Percentiles rank a stretch among this genome's conserved stretches.
Conservation (phyloP, 2,888 invertebrate genomes). For the Thereva nobilitata region DNA sequence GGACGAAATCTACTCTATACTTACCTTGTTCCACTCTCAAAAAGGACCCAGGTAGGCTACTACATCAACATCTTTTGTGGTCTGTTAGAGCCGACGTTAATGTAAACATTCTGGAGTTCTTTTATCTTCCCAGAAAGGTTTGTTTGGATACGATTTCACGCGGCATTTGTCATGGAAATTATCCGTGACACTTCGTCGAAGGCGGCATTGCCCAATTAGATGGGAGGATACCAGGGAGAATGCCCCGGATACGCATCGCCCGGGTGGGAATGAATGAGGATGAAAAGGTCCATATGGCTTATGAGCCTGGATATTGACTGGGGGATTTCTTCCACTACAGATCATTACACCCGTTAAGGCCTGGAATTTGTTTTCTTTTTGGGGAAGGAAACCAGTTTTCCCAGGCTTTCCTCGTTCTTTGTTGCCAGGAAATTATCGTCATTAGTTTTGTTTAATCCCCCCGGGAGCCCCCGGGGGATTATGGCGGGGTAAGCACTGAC, state of each 20-base stretch:
- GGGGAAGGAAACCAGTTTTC: too few species aligned
- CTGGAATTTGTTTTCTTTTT: too few species aligned
- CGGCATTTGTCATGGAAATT: conserved; percentile 42
- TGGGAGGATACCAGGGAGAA: background rate
- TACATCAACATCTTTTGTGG: conserved; percentile 12
- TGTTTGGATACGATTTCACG: conserved; percentile 41
- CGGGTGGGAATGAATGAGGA: too few species aligned
- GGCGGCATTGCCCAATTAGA: conserved; percentile 11
- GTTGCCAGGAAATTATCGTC: too few species aligned
- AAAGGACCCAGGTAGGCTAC: background rate
- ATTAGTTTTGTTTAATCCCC: too few species aligned
- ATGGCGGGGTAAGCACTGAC: too few species aligned
- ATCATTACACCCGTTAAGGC: too few species aligned
- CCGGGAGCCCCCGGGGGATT: too few species aligned
- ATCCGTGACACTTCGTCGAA: conserved; percentile 35
- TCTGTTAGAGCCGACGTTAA: conserved; percentile 18
- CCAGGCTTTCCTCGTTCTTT: too few species aligned
- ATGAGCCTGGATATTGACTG: too few species aligned
- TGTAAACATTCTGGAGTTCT: conserved; percentile 36
- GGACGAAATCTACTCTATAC: background rate
- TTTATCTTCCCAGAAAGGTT: conserved; percentile 34
- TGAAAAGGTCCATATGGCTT: too few species aligned
- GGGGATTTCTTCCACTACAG: too few species aligned
- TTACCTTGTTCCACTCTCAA: background rate
- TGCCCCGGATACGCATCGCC: background rate